phyloP scores from a whole-genome alignment of 2,888 invertebrate species.

The Agrilus biguttatus region DNA sequence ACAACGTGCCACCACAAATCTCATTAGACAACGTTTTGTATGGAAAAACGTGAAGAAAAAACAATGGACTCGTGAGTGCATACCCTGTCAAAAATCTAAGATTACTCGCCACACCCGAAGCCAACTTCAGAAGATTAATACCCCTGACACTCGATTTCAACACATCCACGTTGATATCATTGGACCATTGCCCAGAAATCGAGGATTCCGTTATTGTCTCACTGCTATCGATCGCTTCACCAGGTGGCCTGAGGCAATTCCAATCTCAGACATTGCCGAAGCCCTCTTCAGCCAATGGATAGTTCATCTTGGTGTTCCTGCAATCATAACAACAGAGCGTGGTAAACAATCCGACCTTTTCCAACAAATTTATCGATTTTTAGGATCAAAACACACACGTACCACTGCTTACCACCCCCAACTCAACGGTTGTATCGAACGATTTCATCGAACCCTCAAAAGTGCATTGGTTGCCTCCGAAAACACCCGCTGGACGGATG shows the following conservation, averaged over 20 bases:
- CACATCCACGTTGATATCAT: neutral
- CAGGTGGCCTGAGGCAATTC: too few relatives aligned
- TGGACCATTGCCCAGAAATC: too few relatives aligned
- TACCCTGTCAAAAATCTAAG: neutral
- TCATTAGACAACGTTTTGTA: too few relatives aligned
- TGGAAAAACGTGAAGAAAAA: neutral
- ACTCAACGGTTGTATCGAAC: slow-evolving; percentile 18
- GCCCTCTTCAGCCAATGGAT: too few relatives aligned
- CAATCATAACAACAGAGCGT: too few relatives aligned
- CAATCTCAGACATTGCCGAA: too few relatives aligned
- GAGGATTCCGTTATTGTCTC: too few relatives aligned
- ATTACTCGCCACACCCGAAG: neutral
- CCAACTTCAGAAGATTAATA: neutral
- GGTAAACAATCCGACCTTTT: slow-evolving; percentile 8
- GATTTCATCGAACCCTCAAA: slow-evolving; percentile 16
- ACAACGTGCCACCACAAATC: too few relatives aligned
- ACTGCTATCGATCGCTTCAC: too few relatives aligned
- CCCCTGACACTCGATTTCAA: neutral
- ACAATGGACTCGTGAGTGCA: neutral
- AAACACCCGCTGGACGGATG: too few relatives aligned
- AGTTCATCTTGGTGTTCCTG: too few relatives aligned
- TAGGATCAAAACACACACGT: slow-evolving; percentile 17
- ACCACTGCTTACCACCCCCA: slow-evolving; percentile 19
- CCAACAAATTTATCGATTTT: slow-evolving; percentile 15
- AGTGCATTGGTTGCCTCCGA: neutral